A percentile compares a stretch with the other conserved stretches of the same genome.
These are phyloP conservation scores for Mastomys natalensis DNA, from an alignment of 2,113 vertebrate species.

Conservation along the genomic window DNA sequence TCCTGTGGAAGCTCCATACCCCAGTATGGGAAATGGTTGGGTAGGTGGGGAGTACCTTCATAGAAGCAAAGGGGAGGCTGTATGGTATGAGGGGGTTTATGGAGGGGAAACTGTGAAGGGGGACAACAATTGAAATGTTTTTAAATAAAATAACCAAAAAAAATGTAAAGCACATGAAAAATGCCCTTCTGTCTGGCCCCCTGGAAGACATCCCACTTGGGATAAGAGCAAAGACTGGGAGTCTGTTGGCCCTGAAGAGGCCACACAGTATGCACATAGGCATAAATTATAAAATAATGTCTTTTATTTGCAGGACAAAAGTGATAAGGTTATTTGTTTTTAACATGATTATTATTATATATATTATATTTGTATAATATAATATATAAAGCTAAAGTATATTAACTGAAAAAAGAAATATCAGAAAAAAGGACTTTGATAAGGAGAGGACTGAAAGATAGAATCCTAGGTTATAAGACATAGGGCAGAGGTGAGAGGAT, in stretches of 20 bases:
- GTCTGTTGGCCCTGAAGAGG: not conserved
- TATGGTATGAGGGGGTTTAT: too few relatives aligned
- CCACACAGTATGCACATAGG: not conserved
- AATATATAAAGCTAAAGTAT: not conserved
- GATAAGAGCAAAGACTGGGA: not conserved
- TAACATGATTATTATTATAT: not conserved
- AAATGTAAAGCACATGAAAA: not conserved
- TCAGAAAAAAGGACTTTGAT: not conserved
- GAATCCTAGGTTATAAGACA: too few relatives aligned
- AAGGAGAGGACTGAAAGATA: too few relatives aligned
- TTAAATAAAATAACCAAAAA: too few relatives aligned
- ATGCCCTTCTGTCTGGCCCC: not conserved
- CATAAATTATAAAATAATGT: not conserved
- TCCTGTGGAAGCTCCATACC: too few relatives aligned
- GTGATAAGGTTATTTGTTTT: not conserved
- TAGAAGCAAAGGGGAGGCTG: too few relatives aligned
- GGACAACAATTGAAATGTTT: too few relatives aligned
- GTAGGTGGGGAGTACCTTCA: too few relatives aligned
- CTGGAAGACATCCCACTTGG: not conserved
- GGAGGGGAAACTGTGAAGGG: too few relatives aligned
- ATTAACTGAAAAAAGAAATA: not conserved
- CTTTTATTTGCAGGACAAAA: constrained; percentile 28
- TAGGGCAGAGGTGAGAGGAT: too few relatives aligned
- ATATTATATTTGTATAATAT: not conserved
- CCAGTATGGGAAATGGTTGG: too few relatives aligned